Evolutionary conservation across 2,113 vertebrate genomes (phyloP), one percentile per base, ranked within the genome.

Genomic region (Tylochromis polylepis): DNA sequence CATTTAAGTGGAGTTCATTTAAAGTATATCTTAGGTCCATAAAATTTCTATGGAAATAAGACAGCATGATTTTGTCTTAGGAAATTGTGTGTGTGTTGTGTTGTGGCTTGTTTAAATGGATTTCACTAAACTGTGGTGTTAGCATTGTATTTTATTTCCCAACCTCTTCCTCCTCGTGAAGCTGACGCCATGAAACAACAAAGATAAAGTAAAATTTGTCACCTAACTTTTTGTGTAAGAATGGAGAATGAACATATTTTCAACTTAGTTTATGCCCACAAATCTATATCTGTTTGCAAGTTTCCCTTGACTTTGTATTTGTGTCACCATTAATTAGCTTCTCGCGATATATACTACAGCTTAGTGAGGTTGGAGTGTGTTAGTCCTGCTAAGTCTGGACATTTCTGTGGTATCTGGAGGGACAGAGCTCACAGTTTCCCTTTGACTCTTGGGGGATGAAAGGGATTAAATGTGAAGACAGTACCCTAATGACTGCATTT

Each of bases 1-100:
- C 55, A 80, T 34, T 86, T 75, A 80, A 79, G 70, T 87, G 70
- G 77, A 86, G 83, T 85, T 87, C 62, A 88, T 65, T 83, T 59
- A 27, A 60, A 89, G 49, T 38, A 46, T 49, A 43, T 67, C 38
- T 8, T 24, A 46, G 81, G 29, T 53, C 60, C 31, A 85, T 83
- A 43, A 60, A 88, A 34, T 11, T 22, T 31, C 55, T 67, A 7
- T 7, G 55, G 14, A 78, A 38, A 85, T 24, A 84, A 79, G 72
- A 55, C 59, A 75, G 38, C 51, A 24, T 67, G 81, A 83, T 81
- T 51, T 77, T 77, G 27, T 51, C 6, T 11, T 67, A 12, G 72
- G 56, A 85, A n/a, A 20, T 4, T 53, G 16, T 20, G 24, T 49
- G 41, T 34, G 15, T 14, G 15, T 15, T 10, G 53, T 27, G 46